Conservation (phyloP, 2,888 invertebrate genomes). For the Nemotelus nigrinus region DNA sequence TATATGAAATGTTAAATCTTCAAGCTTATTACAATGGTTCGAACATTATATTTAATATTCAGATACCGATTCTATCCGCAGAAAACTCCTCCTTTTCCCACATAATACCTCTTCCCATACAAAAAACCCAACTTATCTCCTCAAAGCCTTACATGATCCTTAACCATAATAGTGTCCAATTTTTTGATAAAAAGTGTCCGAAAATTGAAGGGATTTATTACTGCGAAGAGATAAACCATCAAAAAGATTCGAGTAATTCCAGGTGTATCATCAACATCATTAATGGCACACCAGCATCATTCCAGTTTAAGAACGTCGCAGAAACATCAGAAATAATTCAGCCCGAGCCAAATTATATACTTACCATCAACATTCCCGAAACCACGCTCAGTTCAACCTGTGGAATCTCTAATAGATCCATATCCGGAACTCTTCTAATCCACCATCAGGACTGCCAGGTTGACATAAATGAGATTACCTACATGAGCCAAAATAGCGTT, state of each 20-base stretch:
- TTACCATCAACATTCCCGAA: slow-evolving; percentile 39
- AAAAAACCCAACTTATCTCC: background rate
- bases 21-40: slow-evolving; percentile 4
- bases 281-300: slow-evolving; percentile 41
- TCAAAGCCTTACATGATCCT: slow-evolving; percentile 1
- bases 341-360: slow-evolving; percentile 45
- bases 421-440: slow-evolving; percentile 1
- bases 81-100: slow-evolving; percentile 12
- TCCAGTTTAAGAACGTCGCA: slow-evolving; percentile 14
- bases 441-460: slow-evolving; percentile 17
- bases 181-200: slow-evolving; percentile 2
- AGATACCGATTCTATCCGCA: slow-evolving; percentile 5
- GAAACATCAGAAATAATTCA: slow-evolving; percentile 36
- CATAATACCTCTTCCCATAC: background rate
- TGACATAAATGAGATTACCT: slow-evolving; percentile 9
- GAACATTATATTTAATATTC: slow-evolving; percentile 9
- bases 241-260: slow-evolving; percentile 31
- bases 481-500: slow-evolving; percentile 2
- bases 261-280: slow-evolving; percentile 35
- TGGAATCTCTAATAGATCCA: slow-evolving; percentile 15
- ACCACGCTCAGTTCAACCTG: slow-evolving; percentile 41
- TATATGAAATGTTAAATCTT: too few relatives aligned
- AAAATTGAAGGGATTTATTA: slow-evolving; percentile 44
- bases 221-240: slow-evolving; percentile 31
- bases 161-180: background rate